phyloP scores from a whole-genome alignment of 2,888 invertebrate species.

The Sepioteuthis lessoniana region DNA sequence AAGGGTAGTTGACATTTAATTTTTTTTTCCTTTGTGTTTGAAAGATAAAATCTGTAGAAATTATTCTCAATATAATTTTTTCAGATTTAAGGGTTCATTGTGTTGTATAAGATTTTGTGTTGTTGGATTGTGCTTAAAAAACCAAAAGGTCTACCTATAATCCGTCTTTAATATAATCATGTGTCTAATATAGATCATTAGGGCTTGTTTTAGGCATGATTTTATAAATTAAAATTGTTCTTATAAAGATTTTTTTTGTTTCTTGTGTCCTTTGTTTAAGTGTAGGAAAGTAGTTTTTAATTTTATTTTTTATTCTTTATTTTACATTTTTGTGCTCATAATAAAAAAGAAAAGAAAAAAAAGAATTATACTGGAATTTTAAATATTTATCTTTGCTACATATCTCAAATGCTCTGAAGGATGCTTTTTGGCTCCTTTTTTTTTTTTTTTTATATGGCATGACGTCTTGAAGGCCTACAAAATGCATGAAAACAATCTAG shows the following conservation, averaged over 20 bases:
- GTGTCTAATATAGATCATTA: too few species aligned
- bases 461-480: background rate
- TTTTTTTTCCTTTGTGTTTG: background rate
- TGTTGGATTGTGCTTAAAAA: too few species aligned
- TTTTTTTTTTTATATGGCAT: background rate
- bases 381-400: slow-evolving; percentile 33
- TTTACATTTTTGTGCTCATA: background rate
- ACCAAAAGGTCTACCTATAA: too few species aligned
- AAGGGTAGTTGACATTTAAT: too few species aligned
- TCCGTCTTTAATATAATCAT: too few species aligned
- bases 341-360: background rate
- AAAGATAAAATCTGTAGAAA: background rate
- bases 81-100: background rate
- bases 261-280: background rate
- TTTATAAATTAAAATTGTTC: too few species aligned
- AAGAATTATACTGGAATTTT: background rate
- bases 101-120: too few species aligned
- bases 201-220: too few species aligned
- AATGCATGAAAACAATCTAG: background rate
- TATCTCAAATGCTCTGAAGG: background rate
- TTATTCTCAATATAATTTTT: background rate
- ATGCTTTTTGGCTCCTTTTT: background rate
- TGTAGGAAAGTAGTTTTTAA: background rate
- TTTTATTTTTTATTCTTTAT: background rate
- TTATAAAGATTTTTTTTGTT: background rate